Conservation (phyloP, 2,113 vertebrate genomes). For the Eurystomus gularis region DNA sequence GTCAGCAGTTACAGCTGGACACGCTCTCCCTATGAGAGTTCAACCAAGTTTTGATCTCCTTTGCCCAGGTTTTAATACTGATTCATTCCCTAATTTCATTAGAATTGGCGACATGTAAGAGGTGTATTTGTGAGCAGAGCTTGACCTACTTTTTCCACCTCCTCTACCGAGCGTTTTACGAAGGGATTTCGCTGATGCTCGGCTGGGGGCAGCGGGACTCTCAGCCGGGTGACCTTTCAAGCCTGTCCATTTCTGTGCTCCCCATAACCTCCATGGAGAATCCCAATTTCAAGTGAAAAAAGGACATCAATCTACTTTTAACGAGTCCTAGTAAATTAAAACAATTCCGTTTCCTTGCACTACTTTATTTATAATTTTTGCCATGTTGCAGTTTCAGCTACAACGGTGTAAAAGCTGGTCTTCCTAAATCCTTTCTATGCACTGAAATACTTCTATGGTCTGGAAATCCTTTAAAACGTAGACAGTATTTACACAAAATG, state of each 20-base stretch:
- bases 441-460: neutral
- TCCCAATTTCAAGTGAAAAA: neutral
- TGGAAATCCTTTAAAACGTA: neutral
- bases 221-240: neutral
- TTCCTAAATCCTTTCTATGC: neutral
- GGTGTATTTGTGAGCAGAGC: constrained; percentile 40
- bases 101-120: constrained; percentile 17
- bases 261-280: neutral
- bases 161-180: neutral
- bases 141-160: constrained; percentile 46
- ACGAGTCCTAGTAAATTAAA: neutral
- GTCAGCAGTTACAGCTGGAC: constrained; percentile 18
- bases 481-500: neutral
- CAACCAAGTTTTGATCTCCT: constrained; percentile 5
- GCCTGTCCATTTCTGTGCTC: neutral
- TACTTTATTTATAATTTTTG: neutral
- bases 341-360: neutral
- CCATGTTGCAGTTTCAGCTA: neutral
- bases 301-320: neutral
- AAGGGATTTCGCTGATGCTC: neutral
- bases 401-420: neutral
- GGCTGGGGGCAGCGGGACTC: neutral
- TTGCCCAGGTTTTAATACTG: neutral
- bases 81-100: constrained; percentile 14
- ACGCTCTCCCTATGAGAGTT: neutral